phyloP scores from a whole-genome alignment of 2,113 vertebrate species.

The Psittacula cyanocephala region DNA sequence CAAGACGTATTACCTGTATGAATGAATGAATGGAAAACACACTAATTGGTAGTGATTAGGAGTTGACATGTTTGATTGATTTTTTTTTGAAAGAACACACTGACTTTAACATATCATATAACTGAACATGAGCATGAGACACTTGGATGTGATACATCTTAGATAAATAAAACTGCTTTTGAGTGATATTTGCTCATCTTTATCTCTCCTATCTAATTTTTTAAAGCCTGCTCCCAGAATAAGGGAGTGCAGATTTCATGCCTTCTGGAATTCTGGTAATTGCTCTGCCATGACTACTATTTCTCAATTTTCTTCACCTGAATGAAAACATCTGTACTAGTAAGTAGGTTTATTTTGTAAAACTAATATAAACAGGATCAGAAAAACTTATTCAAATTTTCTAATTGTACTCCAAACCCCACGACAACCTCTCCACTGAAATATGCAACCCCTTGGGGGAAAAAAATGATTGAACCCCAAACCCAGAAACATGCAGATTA shows the following conservation, averaged over 20 bases:
- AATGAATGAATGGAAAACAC: not conserved
- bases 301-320: not conserved
- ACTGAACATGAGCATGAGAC: not conserved
- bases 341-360: not conserved
- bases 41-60: not conserved
- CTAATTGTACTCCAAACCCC: not conserved
- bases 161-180: not conserved
- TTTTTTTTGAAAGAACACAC: not conserved
- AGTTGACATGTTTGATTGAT: not conserved
- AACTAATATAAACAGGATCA: not conserved
- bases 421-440: not conserved
- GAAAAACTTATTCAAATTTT: not conserved
- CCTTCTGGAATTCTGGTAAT: not conserved
- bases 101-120: not conserved
- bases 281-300: not conserved
- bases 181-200: not conserved
- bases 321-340: not conserved
- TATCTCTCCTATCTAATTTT: not conserved
- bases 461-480: not conserved
- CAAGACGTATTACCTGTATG: not conserved
- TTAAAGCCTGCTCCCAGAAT: not conserved
- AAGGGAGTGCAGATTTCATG: not conserved
- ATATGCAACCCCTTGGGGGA: not conserved
- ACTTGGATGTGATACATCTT: not conserved
- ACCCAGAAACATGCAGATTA: not conserved